These are phyloP conservation scores for Panthera leo DNA, from an alignment of 2,113 vertebrate genomes.

Conservation along the genomic window DNA sequence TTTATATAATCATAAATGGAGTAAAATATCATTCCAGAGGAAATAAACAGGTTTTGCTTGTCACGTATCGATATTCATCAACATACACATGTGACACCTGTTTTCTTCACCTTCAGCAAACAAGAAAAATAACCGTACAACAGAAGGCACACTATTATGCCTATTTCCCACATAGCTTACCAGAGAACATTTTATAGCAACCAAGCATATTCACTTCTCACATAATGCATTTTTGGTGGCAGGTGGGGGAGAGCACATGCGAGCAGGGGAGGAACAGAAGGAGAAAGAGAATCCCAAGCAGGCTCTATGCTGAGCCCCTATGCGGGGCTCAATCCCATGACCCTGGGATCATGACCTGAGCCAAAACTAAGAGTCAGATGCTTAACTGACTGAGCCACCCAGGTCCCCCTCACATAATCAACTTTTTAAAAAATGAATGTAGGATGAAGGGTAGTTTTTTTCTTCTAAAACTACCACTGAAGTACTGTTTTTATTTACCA, in stretches of 20 bases:
- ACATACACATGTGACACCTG: background rate
- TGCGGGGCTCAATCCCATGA: no score
- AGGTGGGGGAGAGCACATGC: no score
- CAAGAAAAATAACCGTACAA: background rate
- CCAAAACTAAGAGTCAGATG: no score
- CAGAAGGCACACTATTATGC: background rate
- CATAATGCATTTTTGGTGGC: background rate
- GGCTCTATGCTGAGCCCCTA: no score
- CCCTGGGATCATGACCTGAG: no score
- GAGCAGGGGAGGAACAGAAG: no score
- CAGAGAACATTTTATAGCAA: background rate
- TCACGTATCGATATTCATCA: background rate
- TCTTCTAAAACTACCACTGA: background rate
- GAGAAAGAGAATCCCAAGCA: no score
- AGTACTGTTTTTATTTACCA: background rate
- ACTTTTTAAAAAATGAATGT: background rate
- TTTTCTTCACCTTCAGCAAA: conserved; percentile 34
- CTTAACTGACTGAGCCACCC: no score
- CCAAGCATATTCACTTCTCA: background rate
- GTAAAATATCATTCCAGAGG: conserved; percentile 3
- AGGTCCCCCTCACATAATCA: background rate
- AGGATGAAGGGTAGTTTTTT: background rate
- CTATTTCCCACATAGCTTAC: conserved; percentile 20
- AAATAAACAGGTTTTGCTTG: background rate
- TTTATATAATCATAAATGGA: conserved; percentile 15